Evolutionary conservation across 2,797 vertebrate species (phyloP).

Genomic region (Percopsis omiscomaycus): DNA sequence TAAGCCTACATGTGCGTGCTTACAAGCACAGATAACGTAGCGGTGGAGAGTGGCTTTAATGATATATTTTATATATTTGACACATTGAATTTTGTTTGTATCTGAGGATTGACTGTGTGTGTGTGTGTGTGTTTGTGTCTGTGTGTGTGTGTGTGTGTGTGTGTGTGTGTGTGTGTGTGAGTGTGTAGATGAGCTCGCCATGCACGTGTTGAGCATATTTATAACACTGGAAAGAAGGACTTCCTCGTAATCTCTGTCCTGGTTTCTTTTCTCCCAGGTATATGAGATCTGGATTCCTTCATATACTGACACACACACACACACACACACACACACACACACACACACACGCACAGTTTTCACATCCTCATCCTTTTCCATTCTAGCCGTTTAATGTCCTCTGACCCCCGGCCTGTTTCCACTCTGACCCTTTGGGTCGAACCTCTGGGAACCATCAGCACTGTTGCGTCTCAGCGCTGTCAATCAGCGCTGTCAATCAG

Average conservation of each 20-base stretch:
- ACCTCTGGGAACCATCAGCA: neutral
- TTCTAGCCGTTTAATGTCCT: no score
- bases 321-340: neutral
- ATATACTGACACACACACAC: slow-evolving; percentile 6
- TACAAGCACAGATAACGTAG: neutral
- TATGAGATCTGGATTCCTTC: slow-evolving; percentile 15
- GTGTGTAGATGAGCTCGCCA: no score
- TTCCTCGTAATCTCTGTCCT: slow-evolving; percentile 14
- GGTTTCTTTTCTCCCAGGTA: slow-evolving; percentile 12
- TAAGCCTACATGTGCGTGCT: neutral
- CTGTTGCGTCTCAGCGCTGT: neutral
- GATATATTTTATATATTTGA: neutral
- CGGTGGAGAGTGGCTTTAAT: neutral
- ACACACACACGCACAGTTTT: slow-evolving; percentile 14
- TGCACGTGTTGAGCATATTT: neutral
- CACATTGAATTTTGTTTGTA: slow-evolving; percentile 2
- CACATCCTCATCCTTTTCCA: slow-evolving; percentile 57
- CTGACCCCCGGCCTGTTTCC: no score
- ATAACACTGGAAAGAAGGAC: neutral
- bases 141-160: neutral
- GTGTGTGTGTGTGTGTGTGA: neutral
- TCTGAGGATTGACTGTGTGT: neutral
- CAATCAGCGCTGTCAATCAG: no score
- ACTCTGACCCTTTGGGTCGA: neutral
- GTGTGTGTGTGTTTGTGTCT: neutral